Conservation (phyloP, 2,113 vertebrate genomes). For the Mola mola region DNA sequence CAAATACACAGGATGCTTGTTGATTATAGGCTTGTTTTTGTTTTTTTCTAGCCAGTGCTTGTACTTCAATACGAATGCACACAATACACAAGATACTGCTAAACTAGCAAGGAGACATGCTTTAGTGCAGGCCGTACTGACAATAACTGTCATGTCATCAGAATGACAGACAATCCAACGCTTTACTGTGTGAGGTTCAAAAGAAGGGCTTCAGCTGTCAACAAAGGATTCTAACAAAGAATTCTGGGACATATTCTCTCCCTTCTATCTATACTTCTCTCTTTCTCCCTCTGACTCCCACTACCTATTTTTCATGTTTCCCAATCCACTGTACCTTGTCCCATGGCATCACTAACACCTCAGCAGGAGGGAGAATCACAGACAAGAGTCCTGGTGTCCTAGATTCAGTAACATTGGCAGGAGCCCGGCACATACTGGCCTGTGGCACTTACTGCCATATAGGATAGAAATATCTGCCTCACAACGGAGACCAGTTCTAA, state of each 20-base stretch:
- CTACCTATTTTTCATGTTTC: slow-evolving; percentile 66
- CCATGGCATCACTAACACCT: slow-evolving; percentile 73
- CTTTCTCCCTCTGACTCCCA: slow-evolving; percentile 52
- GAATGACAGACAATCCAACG: slow-evolving; percentile 63
- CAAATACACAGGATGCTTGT: slow-evolving; percentile 81
- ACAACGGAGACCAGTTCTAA: slow-evolving; percentile 45
- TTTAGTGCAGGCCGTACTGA: slow-evolving; percentile 26
- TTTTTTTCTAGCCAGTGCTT: slow-evolving; percentile 42
- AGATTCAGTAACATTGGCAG: slow-evolving; percentile 67
- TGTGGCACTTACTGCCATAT: slow-evolving; percentile 35
- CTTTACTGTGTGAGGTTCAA: slow-evolving; percentile 56
- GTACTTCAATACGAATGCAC: slow-evolving; percentile 47
- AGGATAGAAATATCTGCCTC: slow-evolving; percentile 41
- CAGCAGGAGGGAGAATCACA: slow-evolving; percentile 72
- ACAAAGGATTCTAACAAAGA: slow-evolving; percentile 57
- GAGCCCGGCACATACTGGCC: slow-evolving; percentile 62
- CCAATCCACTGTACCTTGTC: slow-evolving; percentile 69
- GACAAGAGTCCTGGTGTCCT: slow-evolving; percentile 74
- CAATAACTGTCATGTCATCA: slow-evolving; percentile 64
- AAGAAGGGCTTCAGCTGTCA: slow-evolving; percentile 60
- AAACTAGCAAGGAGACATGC: slow-evolving; percentile 36
- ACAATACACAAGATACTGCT: slow-evolving; percentile 39
- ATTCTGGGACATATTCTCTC: slow-evolving; percentile 68
- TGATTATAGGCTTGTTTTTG: slow-evolving; percentile 71
- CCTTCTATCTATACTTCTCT: slow-evolving; percentile 55